These are phyloP conservation scores for Haliclona indistincta DNA, from an alignment of 37 sponge, comb jelly and placozoan species.

Conservation along the genomic window DNA sequence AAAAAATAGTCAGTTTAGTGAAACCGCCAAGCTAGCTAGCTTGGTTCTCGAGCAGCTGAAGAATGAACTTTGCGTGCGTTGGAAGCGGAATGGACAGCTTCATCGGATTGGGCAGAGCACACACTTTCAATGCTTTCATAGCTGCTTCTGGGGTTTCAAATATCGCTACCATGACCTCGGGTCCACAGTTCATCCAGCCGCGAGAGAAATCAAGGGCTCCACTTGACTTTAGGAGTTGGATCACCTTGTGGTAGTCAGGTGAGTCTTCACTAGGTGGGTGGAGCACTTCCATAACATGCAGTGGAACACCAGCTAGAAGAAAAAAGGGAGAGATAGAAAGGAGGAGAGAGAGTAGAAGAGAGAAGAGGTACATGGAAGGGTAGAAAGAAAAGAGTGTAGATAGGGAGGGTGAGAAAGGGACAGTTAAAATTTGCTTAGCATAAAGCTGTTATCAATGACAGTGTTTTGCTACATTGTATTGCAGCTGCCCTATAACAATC, in stretches of 20 bases:
- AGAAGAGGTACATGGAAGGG: too few species aligned
- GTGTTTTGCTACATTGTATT: too few species aligned
- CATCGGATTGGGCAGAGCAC: conserved; percentile 19
- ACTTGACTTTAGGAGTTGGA: background rate
- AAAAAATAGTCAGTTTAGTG: too few species aligned
- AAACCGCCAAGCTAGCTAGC: too few species aligned
- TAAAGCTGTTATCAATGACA: too few species aligned
- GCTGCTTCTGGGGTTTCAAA: conserved; percentile 47
- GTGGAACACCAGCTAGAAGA: conserved; percentile 57
- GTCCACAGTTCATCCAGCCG: conserved; percentile 29
- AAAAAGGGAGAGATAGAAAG: background rate
- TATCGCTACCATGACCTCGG: conserved; percentile 38
- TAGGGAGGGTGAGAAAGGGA: too few species aligned
- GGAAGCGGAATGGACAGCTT: conserved; percentile 52
- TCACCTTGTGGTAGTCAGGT: conserved; percentile 30
- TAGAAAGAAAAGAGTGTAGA: background rate
- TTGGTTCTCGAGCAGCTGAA: conserved; percentile 42
- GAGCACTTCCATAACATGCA: conserved; percentile 65
- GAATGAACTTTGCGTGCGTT: conserved; percentile 60
- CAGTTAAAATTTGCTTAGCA: too few species aligned
- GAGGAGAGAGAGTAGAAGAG: too few species aligned
- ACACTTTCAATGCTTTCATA: conserved; percentile 34
- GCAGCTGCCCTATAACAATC: too few species aligned
- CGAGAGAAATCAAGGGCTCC: conserved; percentile 30
- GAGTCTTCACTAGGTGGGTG: conserved; percentile 45